Percentiles rank a stretch among this genome's conserved stretches.
Conservation (phyloP, 2,797 vertebrate species). For the Lagorchestes hirsutus region DNA sequence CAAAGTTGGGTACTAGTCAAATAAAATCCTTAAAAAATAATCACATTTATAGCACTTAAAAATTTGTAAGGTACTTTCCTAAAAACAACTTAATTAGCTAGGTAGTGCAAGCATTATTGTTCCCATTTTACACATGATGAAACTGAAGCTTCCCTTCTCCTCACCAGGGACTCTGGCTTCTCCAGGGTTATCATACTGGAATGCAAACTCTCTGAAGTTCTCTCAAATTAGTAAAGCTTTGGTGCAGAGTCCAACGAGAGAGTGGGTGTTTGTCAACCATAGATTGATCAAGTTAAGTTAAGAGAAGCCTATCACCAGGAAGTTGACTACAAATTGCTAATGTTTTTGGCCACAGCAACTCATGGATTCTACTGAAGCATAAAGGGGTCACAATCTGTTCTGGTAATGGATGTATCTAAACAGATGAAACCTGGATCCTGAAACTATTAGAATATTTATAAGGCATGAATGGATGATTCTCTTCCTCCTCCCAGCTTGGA, state of each 20-base stretch:
- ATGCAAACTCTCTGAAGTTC: no score
- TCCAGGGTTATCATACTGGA: no score
- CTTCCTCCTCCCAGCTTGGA: background rate
- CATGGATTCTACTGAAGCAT: background rate
- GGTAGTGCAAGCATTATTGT: no score
- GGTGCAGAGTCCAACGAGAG: no score
- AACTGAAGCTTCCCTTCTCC: no score
- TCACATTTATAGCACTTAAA: background rate
- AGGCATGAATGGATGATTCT: background rate
- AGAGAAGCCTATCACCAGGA: background rate
- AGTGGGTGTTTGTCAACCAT: no score
- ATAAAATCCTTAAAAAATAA: background rate
- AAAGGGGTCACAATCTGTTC: background rate
- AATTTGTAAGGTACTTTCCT: background rate
- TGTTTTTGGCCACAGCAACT: background rate
- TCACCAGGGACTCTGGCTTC: no score
- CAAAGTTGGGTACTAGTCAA: background rate
- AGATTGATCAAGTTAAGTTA: no score
- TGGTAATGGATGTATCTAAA: background rate
- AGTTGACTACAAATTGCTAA: background rate
- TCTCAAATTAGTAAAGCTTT: no score
- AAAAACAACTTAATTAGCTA: no score
- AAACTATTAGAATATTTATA: background rate
- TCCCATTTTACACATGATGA: no score
- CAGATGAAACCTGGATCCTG: background rate